Evolutionary conservation across 2,797 vertebrate genomes (phyloP).

Genomic region (Esox lucius): DNA sequence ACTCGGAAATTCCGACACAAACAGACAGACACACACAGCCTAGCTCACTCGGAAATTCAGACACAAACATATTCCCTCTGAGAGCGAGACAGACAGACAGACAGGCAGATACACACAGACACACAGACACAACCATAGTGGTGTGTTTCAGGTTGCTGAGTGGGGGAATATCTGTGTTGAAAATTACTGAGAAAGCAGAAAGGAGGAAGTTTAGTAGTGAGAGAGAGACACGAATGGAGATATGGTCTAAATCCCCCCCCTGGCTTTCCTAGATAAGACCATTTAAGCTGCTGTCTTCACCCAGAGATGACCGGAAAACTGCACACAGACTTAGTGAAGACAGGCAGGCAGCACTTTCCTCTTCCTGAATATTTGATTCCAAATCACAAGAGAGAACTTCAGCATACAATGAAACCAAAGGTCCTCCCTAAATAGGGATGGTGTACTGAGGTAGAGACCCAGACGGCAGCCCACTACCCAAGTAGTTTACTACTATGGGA

Average conservation of each 20-base stretch:
- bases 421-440: not conserved
- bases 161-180: not conserved
- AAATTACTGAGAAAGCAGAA: constrained; percentile 12
- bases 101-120: constrained; percentile 7
- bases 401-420: not conserved
- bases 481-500: not conserved
- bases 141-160: not conserved
- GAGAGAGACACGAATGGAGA: not conserved
- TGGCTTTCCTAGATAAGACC: constrained; percentile 48
- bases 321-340: constrained; percentile 21
- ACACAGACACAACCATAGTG: not conserved
- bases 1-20: too few species aligned
- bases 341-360: constrained; percentile 19
- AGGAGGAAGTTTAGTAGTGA: constrained; percentile 20
- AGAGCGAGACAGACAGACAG: not conserved
- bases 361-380: not conserved
- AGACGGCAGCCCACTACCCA: not conserved
- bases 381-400: constrained; percentile 2
- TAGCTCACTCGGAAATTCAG: not conserved
- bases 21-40: too few species aligned
- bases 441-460: not conserved
- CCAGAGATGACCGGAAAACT: constrained; percentile 32
- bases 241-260: constrained; percentile 31
- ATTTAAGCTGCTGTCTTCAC: constrained; percentile 16
- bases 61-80: not conserved